Percentiles rank a stretch among this genome's conserved stretches.
Conservation (phyloP, 2,888 invertebrate genomes). For the Spodoptera picta region DNA sequence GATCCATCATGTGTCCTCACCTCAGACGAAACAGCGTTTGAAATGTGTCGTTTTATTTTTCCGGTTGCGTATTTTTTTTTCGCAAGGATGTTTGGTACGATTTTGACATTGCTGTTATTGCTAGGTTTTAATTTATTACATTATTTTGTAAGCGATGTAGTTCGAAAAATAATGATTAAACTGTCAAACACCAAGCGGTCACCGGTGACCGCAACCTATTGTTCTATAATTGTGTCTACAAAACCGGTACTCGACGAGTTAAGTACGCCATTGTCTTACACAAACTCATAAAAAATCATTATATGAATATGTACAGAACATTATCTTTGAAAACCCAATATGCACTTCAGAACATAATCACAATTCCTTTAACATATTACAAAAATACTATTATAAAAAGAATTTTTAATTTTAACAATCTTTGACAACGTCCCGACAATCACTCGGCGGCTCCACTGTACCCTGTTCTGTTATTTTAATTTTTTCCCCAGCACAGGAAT, state of each 20-base stretch:
- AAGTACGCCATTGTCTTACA: too few relatives aligned
- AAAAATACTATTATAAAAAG: conserved; percentile 58
- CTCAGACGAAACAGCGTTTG: conserved; percentile 50
- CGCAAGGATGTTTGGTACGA: too few relatives aligned
- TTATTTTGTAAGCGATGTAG: too few relatives aligned
- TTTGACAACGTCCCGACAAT: conserved; percentile 67
- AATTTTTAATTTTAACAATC: conserved; percentile 80
- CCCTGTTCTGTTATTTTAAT: conserved; percentile 84
- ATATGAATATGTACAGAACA: too few relatives aligned
- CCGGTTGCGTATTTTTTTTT: background rate
- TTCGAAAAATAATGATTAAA: too few relatives aligned
- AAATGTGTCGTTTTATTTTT: conserved; percentile 42
- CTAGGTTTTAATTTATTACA: too few relatives aligned
- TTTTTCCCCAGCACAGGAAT: conserved; percentile 81
- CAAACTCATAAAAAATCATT: too few relatives aligned
- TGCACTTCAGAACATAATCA: conserved; percentile 12
- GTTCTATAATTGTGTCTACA: too few relatives aligned
- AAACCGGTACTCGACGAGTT: too few relatives aligned
- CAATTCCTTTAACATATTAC: conserved; percentile 40
- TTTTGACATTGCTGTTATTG: too few relatives aligned
- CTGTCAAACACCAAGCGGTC: too few relatives aligned
- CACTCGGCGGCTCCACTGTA: conserved; percentile 73
- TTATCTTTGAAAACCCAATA: background rate
- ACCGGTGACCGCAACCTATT: too few relatives aligned
- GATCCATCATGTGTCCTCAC: conserved; percentile 84